These are phyloP conservation scores for Nudaria mundana DNA, from an alignment of 2,888 invertebrate species.

Conservation along the genomic window DNA sequence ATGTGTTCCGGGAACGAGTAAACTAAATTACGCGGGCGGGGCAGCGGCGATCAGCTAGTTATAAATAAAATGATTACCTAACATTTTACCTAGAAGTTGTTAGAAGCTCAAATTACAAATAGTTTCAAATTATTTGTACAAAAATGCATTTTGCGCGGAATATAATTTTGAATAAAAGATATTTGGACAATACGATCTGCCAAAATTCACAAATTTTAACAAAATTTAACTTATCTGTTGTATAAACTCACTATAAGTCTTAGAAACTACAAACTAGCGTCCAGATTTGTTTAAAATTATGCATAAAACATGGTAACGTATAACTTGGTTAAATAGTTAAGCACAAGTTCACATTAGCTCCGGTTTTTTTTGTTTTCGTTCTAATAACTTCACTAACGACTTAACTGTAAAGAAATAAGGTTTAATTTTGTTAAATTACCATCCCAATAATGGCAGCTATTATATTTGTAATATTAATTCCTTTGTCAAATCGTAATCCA, in stretches of 20 bases:
- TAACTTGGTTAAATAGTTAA: slow-evolving; percentile 11
- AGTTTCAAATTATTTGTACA: slow-evolving; percentile 11
- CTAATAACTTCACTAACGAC: not conserved
- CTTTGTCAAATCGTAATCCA: slow-evolving; percentile 23
- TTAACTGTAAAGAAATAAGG: not conserved
- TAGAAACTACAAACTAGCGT: fast-evolving
- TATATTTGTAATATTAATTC: slow-evolving; percentile 5
- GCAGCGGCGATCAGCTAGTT: too few species aligned
- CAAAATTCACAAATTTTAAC: slow-evolving; percentile 22
- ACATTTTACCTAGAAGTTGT: not conserved
- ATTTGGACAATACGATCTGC: slow-evolving; percentile 26
- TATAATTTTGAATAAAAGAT: slow-evolving; percentile 21
- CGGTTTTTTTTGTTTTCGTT: not conserved
- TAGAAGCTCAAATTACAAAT: slow-evolving; percentile 25
- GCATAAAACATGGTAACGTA: not conserved
- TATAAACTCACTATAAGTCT: not conserved
- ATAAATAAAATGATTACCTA: too few species aligned
- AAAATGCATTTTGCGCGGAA: slow-evolving; percentile 12
- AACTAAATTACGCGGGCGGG: too few species aligned
- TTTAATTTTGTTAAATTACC: not conserved
- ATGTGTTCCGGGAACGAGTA: too few species aligned
- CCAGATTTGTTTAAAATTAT: not conserved
- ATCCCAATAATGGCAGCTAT: not conserved
- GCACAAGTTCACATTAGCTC: slow-evolving; percentile 7
- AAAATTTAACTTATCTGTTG: not conserved